phyloP scores from a whole-genome alignment of 2,888 invertebrate genomes.

The Orthosia cruda region DNA sequence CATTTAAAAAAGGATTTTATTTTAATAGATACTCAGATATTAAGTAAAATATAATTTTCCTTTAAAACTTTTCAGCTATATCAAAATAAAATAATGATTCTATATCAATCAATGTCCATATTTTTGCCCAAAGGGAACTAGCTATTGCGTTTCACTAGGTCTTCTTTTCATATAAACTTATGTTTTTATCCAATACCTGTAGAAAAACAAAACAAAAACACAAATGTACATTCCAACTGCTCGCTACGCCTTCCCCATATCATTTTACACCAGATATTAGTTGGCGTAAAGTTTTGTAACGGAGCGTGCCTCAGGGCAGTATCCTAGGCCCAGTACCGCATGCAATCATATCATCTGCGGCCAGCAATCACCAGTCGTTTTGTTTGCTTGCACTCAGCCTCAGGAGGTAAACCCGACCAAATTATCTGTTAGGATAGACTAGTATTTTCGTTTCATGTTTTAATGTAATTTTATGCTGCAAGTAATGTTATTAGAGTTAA shows the following conservation, averaged over 20 bases:
- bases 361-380: constrained; percentile 85
- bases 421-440: constrained; percentile 81
- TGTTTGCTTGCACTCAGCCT: constrained; percentile 83
- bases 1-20: not conserved
- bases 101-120: too few relatives aligned
- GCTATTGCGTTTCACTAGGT: not conserved
- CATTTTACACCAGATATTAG: constrained; percentile 70
- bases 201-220: constrained; percentile 6
- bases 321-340: constrained; percentile 77
- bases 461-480: constrained; percentile 55
- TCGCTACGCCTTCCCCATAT: constrained; percentile 51
- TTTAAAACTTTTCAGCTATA: not conserved
- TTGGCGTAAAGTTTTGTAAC: constrained; percentile 72
- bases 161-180: not conserved
- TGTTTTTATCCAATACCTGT: not conserved
- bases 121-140: not conserved
- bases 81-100: not conserved
- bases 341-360: constrained; percentile 80
- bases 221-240: constrained; percentile 24
- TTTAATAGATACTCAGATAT: not conserved
- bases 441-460: constrained; percentile 63
- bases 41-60: too few relatives aligned
- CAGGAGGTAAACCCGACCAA: constrained; percentile 76
- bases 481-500: constrained; percentile 59
- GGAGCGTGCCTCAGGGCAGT: constrained; percentile 79